Conservation (phyloP, 2,797 vertebrate genomes). For the Gila robusta region DNA sequence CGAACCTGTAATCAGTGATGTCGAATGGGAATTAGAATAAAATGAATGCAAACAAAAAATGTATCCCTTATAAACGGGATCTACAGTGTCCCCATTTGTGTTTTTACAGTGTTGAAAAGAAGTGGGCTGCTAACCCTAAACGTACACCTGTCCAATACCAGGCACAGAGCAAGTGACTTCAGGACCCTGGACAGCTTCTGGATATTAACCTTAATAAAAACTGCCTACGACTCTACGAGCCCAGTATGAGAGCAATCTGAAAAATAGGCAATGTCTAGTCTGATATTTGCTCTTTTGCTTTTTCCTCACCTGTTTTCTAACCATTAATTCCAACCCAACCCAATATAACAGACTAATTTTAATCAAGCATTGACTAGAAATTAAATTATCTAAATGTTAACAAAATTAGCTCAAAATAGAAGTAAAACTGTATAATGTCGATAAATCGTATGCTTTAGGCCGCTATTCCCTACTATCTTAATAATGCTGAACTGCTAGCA, state of each 20-base stretch:
- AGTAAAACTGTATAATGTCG: neutral
- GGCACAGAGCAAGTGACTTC: constrained; percentile 11
- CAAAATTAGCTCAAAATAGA: neutral
- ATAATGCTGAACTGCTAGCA: neutral
- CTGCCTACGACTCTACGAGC: neutral
- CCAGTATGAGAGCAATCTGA: neutral
- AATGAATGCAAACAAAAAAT: neutral
- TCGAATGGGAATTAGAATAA: neutral
- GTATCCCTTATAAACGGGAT: neutral
- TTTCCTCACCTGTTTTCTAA: neutral
- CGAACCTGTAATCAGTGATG: neutral
- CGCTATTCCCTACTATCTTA: neutral
- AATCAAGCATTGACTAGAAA: neutral
- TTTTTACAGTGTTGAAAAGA: neutral
- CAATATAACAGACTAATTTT: neutral
- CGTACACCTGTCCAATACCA: constrained; percentile 12
- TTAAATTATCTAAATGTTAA: neutral
- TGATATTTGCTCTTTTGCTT: neutral
- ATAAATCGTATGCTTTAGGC: neutral
- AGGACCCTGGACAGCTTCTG: constrained; percentile 46
- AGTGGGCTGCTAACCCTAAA: neutral
- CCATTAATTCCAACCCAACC: neutral
- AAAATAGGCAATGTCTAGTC: neutral
- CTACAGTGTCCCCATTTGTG: neutral
- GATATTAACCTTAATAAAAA: neutral